phyloP scores from a whole-genome alignment of 37 sponge, comb jelly and placozoan species.

The Hormiphora californensis region DNA sequence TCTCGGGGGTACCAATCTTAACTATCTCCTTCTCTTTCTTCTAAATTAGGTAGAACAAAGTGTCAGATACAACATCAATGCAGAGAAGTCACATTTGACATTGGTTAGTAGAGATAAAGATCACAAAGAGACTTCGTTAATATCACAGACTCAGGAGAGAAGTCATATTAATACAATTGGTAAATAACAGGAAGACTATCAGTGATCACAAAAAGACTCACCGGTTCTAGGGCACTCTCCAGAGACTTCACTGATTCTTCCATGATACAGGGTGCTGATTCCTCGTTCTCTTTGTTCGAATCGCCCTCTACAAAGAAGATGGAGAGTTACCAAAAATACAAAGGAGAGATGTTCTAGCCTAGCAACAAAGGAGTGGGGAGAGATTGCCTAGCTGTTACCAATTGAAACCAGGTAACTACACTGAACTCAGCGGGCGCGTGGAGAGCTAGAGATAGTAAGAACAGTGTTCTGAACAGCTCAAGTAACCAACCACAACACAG shows the following conservation, averaged over 20 bases:
- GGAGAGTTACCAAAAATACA: too few species aligned
- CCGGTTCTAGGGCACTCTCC: conserved; percentile 24
- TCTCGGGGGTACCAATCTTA: not conserved
- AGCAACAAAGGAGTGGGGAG: too few species aligned
- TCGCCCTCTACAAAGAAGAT: not conserved
- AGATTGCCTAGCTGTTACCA: too few species aligned
- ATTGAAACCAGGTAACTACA: too few species aligned
- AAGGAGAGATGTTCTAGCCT: too few species aligned
- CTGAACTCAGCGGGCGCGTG: too few species aligned
- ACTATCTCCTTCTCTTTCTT: conserved; percentile 22
- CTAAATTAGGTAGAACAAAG: not conserved
- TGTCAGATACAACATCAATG: not conserved
- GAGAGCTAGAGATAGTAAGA: not conserved
- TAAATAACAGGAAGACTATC: not conserved
- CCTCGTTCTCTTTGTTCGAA: conserved; percentile 12
- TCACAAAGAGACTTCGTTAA: too few species aligned
- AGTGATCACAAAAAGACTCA: not conserved
- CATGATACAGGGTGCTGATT: not conserved
- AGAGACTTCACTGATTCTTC: conserved; percentile 1
- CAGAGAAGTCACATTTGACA: not conserved
- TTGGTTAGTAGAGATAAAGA: not conserved
- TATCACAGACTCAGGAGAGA: too few species aligned
- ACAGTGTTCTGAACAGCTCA: too few species aligned
- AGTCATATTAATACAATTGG: too few species aligned
- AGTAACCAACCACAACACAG: too few species aligned